These are phyloP conservation scores for Alcis repandata DNA, from an alignment of 2,888 invertebrate genomes.

Conservation along the genomic window DNA sequence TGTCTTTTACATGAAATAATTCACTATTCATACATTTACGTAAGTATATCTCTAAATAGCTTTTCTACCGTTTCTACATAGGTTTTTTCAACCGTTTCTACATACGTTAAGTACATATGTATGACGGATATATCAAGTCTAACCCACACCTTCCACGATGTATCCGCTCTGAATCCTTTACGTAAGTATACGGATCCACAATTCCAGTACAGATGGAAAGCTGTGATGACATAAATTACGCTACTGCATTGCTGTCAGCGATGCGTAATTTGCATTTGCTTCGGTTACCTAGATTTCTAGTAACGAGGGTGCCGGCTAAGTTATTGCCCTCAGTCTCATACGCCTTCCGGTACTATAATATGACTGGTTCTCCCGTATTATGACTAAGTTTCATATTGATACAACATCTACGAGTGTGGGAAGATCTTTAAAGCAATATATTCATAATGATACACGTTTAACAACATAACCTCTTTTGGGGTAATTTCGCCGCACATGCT, in stretches of 20 bases:
- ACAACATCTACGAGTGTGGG: neutral
- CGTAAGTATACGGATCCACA: neutral
- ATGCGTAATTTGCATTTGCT: slow-evolving; percentile 45
- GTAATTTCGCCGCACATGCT: neutral
- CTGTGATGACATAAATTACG: slow-evolving; percentile 33
- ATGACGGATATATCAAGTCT: neutral
- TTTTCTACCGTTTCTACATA: neutral
- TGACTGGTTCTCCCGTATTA: slow-evolving; percentile 15
- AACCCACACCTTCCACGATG: neutral
- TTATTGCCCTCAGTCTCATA: slow-evolving; percentile 40
- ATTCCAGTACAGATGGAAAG: neutral
- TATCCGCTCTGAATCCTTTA: slow-evolving; percentile 4
- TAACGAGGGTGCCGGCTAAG: slow-evolving; percentile 35
- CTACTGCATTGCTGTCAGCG: slow-evolving; percentile 33
- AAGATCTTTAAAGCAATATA: no score
- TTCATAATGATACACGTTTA: neutral
- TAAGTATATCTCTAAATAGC: no score
- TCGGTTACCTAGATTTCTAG: slow-evolving; percentile 42
- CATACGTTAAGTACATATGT: no score
- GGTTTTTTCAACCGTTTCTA: no score
- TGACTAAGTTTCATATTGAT: neutral
- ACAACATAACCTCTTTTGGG: slow-evolving; percentile 1
- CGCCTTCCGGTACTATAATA: slow-evolving; percentile 38
- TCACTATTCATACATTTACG: no score
- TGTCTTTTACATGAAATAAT: no score